Evolutionary conservation across 2,113 vertebrate genomes (phyloP), one percentile per base, ranked within the genome.

Genomic region (Peucedramus taeniatus): DNA sequence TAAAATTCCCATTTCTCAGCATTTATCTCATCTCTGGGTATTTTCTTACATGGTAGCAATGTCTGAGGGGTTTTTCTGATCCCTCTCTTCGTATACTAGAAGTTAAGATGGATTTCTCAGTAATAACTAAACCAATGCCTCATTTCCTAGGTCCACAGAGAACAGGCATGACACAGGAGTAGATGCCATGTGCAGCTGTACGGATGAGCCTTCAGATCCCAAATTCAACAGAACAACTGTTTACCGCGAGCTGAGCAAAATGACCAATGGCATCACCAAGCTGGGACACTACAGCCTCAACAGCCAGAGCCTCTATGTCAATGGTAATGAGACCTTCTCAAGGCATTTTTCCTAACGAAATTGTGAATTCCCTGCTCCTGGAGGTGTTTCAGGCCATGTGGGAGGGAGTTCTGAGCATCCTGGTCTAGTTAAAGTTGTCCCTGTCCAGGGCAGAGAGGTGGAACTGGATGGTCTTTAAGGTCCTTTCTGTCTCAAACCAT

Each of bases 221-320:
- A 57, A 20, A 9, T 97, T 98, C 68, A 87, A 94, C 93, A 90
- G 69, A 45, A 76, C 87, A 44, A 57, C 2, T 3, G 6, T 98
- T 19, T 98, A 98, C 79, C 90, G 4, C 20, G 97, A 98, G 64
- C 77, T 98, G 49, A 97, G 86, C 53, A 92, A 91, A 35, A 74
- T 91, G 84, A 96, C 92, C 37, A n/a, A 87, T 10, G 47, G 82
- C 51, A 27, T 96, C 94, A 97, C 96, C 35, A 60, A 47, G 50
- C 37, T 98, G 77, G 97, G 96, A 24, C 74, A 28, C 86, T 98
- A 97, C 63, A 72, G 26, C 39, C 85, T 98, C 15, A 83, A 92
- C 30, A 91, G n/a, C 18, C 89, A 88, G 69, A 98, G 69, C 65
- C 95, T 96, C 60, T 89, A 66, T 4, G 3, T 96, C 42, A 40